phyloP scores from a whole-genome alignment of 2,888 invertebrate genomes.

The Mantis religiosa region DNA sequence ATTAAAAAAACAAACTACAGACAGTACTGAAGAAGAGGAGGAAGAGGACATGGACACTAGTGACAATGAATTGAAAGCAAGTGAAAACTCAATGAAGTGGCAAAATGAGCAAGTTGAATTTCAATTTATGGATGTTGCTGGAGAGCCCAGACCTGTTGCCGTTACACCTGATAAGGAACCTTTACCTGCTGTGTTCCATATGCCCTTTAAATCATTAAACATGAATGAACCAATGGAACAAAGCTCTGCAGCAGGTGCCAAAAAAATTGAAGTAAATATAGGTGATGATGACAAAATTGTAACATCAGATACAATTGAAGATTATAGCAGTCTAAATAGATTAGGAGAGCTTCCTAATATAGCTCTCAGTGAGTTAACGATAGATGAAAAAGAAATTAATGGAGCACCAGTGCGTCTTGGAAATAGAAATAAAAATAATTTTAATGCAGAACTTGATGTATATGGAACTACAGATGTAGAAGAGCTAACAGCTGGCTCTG shows the following conservation, averaged over 20 bases:
- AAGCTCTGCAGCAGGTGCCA: background rate
- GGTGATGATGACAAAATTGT: constrained; percentile 28
- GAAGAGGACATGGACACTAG: background rate
- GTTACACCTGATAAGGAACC: background rate
- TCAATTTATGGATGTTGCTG: constrained; percentile 19
- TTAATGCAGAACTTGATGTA: constrained; percentile 27
- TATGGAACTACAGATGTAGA: constrained; percentile 42
- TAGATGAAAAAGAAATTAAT: constrained; percentile 43
- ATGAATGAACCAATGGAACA: constrained; percentile 22
- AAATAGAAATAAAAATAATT: constrained; percentile 33
- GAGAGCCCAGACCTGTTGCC: constrained; percentile 16
- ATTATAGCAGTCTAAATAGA: background rate
- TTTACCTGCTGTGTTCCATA: background rate
- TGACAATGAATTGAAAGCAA: background rate
- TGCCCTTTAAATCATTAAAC: too few species aligned
- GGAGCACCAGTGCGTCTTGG: constrained; percentile 48
- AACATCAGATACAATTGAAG: constrained; percentile 21
- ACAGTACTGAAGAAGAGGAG: background rate
- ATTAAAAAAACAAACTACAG: background rate
- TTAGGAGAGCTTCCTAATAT: background rate
- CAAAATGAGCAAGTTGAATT: constrained; percentile 3
- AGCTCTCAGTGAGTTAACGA: constrained; percentile 47
- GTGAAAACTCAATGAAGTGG: background rate
- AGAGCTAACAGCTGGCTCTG: constrained; percentile 42
- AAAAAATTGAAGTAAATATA: background rate